Conservation (phyloP, 1,140 invertebrate species). For the Nephila pilipes region DNA sequence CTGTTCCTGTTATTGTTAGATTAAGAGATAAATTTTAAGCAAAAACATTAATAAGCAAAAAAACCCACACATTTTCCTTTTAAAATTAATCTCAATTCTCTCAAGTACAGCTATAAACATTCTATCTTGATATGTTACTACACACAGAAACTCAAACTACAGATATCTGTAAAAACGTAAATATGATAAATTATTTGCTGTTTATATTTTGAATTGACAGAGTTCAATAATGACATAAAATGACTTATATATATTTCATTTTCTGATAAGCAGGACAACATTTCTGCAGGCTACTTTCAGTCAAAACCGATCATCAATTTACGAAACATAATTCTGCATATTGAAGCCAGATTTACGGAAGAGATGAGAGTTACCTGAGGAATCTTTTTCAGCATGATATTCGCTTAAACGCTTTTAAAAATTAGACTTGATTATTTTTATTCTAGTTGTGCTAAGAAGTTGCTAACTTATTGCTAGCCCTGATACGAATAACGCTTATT, state of each 20-base stretch:
- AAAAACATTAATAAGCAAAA: too few species aligned
- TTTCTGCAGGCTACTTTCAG: constrained; percentile 14
- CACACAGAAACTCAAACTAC: not conserved
- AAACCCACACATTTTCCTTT: too few species aligned
- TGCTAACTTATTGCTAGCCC: too few species aligned
- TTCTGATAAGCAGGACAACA: constrained; percentile 5
- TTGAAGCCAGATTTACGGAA: not conserved
- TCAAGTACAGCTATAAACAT: too few species aligned
- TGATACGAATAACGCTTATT: too few species aligned
- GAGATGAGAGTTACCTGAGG: constrained; percentile 36
- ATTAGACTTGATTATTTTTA: too few species aligned
- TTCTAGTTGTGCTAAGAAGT: too few species aligned
- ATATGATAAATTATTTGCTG: constrained; percentile 15
- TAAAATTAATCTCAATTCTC: too few species aligned
- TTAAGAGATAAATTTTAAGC: too few species aligned
- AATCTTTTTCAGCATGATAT: not conserved
- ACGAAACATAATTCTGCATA: not conserved
- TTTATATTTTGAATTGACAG: constrained; percentile 60
- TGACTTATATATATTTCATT: constrained; percentile 51
- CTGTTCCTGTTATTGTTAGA: too few species aligned
- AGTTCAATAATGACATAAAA: constrained; percentile 19
- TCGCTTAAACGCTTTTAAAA: too few species aligned
- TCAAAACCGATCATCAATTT: constrained; percentile 34
- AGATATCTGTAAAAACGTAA: not conserved
- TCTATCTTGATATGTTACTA: not conserved